These are phyloP conservation scores for Cephus nigrinus DNA, from an alignment of 2,888 invertebrate genomes.

Conservation along the genomic window DNA sequence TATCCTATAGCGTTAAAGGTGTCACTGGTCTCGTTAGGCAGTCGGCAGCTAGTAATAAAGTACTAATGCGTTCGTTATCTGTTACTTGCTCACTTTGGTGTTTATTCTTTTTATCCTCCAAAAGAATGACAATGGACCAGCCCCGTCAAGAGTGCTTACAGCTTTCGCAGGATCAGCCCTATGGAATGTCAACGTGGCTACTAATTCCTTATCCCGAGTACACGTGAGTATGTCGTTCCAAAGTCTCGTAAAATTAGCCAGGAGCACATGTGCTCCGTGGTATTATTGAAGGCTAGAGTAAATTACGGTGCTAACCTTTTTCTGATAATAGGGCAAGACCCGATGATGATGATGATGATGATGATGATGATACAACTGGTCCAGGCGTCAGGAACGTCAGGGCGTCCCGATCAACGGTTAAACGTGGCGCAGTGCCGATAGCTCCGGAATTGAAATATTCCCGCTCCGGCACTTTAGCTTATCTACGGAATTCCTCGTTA, in stretches of 20 bases:
- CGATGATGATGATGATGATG: background rate
- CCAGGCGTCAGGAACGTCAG: background rate
- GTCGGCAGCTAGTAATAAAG: constrained; percentile 21
- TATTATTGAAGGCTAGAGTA: background rate
- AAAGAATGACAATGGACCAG: background rate
- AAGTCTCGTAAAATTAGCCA: background rate
- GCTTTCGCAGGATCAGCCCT: background rate
- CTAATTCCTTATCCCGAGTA: background rate
- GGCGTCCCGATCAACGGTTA: background rate
- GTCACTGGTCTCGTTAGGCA: constrained; percentile 21
- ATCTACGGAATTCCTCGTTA: constrained; percentile 46
- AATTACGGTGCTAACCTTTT: background rate
- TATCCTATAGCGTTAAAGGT: constrained; percentile 4
- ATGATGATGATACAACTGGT: background rate
- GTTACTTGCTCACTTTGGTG: background rate
- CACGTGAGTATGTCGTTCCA: background rate
- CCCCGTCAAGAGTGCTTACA: background rate
- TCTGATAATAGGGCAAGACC: background rate
- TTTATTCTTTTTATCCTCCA: background rate
- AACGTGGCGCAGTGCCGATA: background rate
- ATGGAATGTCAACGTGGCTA: background rate
- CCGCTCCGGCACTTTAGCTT: constrained; percentile 35
- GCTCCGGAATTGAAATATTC: constrained; percentile 43
- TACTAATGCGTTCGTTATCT: constrained; percentile 24
- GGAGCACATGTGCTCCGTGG: background rate